Base-by-base conservation (phyloP, 2,888 invertebrate species). In the Parnassius mnemosyne region DNA sequence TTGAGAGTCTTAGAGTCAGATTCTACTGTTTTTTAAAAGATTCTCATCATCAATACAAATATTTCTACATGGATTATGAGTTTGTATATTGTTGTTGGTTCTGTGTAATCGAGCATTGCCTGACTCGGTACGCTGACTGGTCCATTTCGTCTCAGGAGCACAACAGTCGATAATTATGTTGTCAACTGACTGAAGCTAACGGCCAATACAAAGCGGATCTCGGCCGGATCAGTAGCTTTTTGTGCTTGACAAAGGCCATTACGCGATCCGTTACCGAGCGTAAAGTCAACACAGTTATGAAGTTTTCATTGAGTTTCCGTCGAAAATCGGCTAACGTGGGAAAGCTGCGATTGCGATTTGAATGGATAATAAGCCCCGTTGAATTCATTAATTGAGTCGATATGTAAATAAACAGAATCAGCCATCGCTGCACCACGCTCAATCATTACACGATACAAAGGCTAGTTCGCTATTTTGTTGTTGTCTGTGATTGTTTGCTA, bases 271-370 rank as follows among this genome's bases (percentile, higher is more conserved):
- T 85, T 89, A 84, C 79, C 81, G 80, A 85, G 69, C 71, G 69
- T 65, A 85, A 84, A 89, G 85, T 87, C 87, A 88, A 87, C 85
- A 85, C 83, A 78, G 87, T 85, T 88, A 89, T 88, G 86, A 87
- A 89, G 84, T 88, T 87, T 85, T 78, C 86, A 85, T 83, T 80
- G 83, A 81, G 83, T 83, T 85, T 81, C 81, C 83, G 74, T 73
- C 78, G 79, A 79, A 87, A 86, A 88, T 85, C 84, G 79, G 80
- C 83, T 84, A 84, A 85, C 84, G 85, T 83, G 82, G 81, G 78
- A 84, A 79, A 79, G 78, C 82, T 82, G 79, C 77, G 78, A 83
- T 79, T 85, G 84, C 83, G 82, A 85, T 87, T 89, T 88, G 87
- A 88, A 89, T 88, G 81, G 85, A 78, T 89, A 88, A 89, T 89